Percentiles rank a stretch among this genome's conserved stretches.
These are phyloP conservation scores for Euspilapteryx auroguttella DNA, from an alignment of 2,888 invertebrate species.

Conservation along the genomic window DNA sequence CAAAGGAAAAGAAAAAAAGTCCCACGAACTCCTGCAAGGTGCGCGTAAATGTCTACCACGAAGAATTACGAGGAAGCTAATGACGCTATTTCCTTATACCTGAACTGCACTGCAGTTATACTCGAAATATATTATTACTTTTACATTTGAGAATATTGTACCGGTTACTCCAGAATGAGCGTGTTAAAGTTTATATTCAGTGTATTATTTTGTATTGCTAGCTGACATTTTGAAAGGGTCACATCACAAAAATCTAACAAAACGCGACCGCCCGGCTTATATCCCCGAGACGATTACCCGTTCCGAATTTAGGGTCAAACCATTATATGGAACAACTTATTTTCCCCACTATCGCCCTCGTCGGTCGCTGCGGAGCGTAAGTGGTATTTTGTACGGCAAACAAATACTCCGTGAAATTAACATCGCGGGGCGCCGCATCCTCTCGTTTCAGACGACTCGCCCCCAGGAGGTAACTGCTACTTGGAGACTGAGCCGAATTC, in stretches of 20 bases:
- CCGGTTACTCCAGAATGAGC: too few relatives aligned
- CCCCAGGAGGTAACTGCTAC: not conserved
- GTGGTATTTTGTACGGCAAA: slow-evolving; percentile 31
- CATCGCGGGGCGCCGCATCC: slow-evolving; percentile 22
- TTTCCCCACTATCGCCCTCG: slow-evolving; percentile 11
- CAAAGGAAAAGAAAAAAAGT: slow-evolving; percentile 10
- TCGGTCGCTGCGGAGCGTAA: too few relatives aligned
- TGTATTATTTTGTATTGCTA: too few relatives aligned
- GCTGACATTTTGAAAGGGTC: too few relatives aligned
- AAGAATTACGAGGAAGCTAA: slow-evolving; percentile 52
- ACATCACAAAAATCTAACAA: too few relatives aligned
- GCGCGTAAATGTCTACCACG: slow-evolving; percentile 32
- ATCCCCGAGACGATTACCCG: too few relatives aligned
- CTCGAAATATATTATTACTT: slow-evolving; percentile 14
- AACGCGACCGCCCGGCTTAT: too few relatives aligned
- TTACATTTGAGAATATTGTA: too few relatives aligned
- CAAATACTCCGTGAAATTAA: slow-evolving; percentile 47
- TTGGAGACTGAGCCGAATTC: too few relatives aligned
- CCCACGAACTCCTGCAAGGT: slow-evolving; percentile 21
- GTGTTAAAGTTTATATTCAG: too few relatives aligned
- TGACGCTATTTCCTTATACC: slow-evolving; percentile 47
- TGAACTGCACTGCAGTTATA: slow-evolving; percentile 32
- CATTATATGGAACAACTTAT: slow-evolving; percentile 2
- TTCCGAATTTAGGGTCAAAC: not conserved
- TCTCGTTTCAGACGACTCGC: slow-evolving; percentile 23